Evolutionary conservation across 2,888 invertebrate species (phyloP), one percentile per base, ranked within the genome.

Genomic region (Terebella lapidaria): DNA sequence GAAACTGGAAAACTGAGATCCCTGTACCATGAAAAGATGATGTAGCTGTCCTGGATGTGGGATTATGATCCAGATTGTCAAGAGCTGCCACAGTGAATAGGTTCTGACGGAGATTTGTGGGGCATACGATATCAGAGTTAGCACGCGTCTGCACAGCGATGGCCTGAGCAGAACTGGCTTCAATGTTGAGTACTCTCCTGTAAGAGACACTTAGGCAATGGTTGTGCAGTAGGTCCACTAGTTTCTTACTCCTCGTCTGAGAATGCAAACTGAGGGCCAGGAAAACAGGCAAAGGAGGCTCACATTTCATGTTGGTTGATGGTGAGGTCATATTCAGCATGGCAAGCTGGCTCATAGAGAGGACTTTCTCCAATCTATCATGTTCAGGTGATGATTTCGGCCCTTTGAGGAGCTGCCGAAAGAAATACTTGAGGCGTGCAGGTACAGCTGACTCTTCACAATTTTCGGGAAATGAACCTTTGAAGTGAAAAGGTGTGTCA

Each of bases 1-100:
- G 64, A n/a, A 45, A 29, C 26, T 62, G 59, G 20, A 64, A 57
- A 24, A 61, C n/a, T 29, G 51, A 45, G 18, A 56, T 65, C 4
- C 57, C 29, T 18, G 64, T 62, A n/a, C n/a, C n/a, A n/a, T n/a
- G n/a, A n/a, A n/a, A n/a, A n/a, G n/a, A n/a, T n/a, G n/a, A n/a
- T n/a, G n/a, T n/a, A n/a, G n/a, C n/a, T n/a, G n/a, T n/a, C n/a
- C n/a, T n/a, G n/a, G n/a, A n/a, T n/a, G n/a, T n/a, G n/a, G n/a
- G n/a, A n/a, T n/a, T n/a, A n/a, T n/a, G n/a, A n/a, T n/a, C n/a
- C n/a, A n/a, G n/a, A n/a, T n/a, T n/a, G n/a, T n/a, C n/a, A n/a
- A n/a, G n/a, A n/a, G n/a, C n/a, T n/a, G n/a, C n/a, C n/a, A n/a
- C n/a, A n/a, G n/a, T n/a, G n/a, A n/a, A n/a, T n/a, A n/a, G n/a